These are phyloP conservation scores for Callaeas wilsoni DNA, from an alignment of 2,113 vertebrate species.

Conservation along the genomic window DNA sequence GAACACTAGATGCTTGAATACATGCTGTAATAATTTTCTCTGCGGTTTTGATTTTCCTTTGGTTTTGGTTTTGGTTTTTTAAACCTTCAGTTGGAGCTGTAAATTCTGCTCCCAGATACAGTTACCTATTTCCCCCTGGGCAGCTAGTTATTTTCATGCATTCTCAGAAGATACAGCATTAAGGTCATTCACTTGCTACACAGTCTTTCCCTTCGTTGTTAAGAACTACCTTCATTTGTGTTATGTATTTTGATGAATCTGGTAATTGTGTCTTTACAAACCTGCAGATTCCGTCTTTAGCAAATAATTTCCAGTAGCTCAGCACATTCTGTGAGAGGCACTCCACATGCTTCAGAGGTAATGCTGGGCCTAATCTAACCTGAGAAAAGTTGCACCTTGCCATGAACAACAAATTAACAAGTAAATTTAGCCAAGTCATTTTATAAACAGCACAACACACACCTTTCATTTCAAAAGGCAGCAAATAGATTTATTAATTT, in stretches of 20 bases:
- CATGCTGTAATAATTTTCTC: background rate
- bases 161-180: background rate
- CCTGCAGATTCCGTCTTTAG: background rate
- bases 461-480: background rate
- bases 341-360: background rate
- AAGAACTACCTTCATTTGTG: background rate
- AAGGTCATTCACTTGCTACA: background rate
- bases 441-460: background rate
- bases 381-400: background rate
- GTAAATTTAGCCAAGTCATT: background rate
- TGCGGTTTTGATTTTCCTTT: background rate
- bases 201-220: background rate
- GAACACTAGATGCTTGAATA: background rate
- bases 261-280: background rate
- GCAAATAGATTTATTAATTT: background rate
- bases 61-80: background rate
- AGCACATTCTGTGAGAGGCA: background rate
- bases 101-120: background rate
- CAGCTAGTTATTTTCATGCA: background rate
- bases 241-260: background rate
- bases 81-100: background rate
- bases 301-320: background rate
- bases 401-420: background rate
- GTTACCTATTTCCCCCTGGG: background rate
- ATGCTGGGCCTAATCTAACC: background rate